Percentiles rank a stretch among this genome's conserved stretches.
phyloP scores from a whole-genome alignment of 2,797 vertebrate genomes.

The Dendrocincla tyrannina region DNA sequence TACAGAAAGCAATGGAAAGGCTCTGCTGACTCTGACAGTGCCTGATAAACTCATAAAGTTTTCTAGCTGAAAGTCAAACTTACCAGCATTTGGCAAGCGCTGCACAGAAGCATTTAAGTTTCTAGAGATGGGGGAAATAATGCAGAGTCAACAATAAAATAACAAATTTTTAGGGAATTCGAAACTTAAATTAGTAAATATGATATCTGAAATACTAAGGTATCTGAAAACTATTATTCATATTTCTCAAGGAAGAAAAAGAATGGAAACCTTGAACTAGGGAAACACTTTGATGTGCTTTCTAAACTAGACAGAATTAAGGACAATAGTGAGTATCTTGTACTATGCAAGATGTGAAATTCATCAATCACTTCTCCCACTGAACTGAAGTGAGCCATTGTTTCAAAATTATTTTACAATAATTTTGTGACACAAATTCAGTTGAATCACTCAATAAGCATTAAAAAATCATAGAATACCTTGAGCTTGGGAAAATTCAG shows the following conservation, averaged over 20 bases:
- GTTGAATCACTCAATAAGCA: neutral
- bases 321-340: neutral
- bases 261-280: neutral
- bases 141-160: neutral
- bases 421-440: neutral
- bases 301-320: neutral
- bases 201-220: neutral
- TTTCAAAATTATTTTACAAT: neutral
- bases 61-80: neutral
- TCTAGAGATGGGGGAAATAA: neutral
- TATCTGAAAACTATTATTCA: neutral
- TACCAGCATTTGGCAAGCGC: neutral
- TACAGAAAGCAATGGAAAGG: neutral
- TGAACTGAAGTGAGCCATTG: neutral
- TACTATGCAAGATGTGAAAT: neutral
- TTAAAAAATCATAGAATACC: neutral
- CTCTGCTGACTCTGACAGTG: neutral
- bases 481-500: neutral
- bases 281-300: neutral
- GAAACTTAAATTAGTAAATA: neutral
- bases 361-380: accelerated
- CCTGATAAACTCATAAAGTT: neutral
- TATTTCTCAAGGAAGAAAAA: neutral
- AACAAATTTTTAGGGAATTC: neutral
- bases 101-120: neutral